These are phyloP conservation scores for Leptatherina wallacei DNA, from an alignment of 2,797 vertebrate species.

Conservation along the genomic window DNA sequence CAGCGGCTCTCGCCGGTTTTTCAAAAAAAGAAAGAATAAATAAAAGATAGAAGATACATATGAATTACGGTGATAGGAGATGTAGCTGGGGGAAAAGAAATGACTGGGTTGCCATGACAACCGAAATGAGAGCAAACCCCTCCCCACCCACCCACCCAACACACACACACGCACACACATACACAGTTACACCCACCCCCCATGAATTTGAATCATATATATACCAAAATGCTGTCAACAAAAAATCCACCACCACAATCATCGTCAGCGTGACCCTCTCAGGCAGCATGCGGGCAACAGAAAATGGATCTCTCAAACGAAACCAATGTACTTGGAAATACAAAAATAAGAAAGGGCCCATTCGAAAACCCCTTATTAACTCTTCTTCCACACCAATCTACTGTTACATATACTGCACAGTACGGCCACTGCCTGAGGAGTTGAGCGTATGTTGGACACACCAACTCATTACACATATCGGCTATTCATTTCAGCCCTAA, in stretches of 20 bases:
- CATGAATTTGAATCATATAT: conserved; percentile 64
- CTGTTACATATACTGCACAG: conserved; percentile 22
- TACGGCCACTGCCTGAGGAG: conserved; percentile 34
- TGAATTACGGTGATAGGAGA: conserved; percentile 63
- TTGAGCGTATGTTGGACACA: conserved; percentile 37
- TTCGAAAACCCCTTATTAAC: conserved; percentile 26
- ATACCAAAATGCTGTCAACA: conserved; percentile 42
- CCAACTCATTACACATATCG: conserved; percentile 56
- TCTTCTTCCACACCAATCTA: conserved; percentile 18
- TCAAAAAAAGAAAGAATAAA: conserved; percentile 44
- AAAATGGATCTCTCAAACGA: conserved; percentile 20
- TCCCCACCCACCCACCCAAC: conserved; percentile 3
- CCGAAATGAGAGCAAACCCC: conserved; percentile 53
- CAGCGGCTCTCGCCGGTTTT: conserved; percentile 19
- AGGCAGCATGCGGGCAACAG: conserved; percentile 33
- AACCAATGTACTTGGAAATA: background rate
- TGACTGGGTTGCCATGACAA: conserved; percentile 78
- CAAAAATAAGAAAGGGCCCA: conserved; percentile 2
- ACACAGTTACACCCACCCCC: conserved; percentile 17
- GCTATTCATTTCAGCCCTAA: conserved; percentile 62
- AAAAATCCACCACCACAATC: conserved; percentile 38
- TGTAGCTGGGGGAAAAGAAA: conserved; percentile 58
- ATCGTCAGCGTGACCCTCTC: conserved; percentile 35
- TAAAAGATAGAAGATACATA: conserved; percentile 49
- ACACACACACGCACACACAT: background rate